A percentile compares a stretch with the other conserved stretches of the same genome.
phyloP scores from a whole-genome alignment of 2,888 invertebrate genomes.

The Lasius fuliginosus region DNA sequence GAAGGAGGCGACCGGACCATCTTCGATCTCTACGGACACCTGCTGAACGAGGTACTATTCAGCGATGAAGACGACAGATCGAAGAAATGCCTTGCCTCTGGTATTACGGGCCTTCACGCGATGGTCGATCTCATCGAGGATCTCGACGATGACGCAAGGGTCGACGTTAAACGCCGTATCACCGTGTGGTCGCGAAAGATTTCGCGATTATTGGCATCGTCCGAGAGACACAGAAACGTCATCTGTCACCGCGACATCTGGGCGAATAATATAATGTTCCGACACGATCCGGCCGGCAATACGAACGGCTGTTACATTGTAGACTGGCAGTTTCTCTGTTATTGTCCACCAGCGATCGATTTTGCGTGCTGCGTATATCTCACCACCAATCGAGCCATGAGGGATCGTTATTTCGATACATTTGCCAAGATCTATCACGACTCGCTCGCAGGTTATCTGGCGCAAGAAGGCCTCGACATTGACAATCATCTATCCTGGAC shows the following conservation, averaged over 20 bases:
- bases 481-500: constrained; percentile 65
- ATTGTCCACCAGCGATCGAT: constrained; percentile 79
- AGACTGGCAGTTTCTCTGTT: constrained; percentile 78
- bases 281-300: constrained; percentile 64
- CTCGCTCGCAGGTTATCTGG: constrained; percentile 57
- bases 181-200: constrained; percentile 56
- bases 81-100: constrained; percentile 28
- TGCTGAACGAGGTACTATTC: constrained; percentile 69
- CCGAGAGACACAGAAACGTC: constrained; percentile 71
- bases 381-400: constrained; percentile 71
- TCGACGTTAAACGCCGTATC: constrained; percentile 64
- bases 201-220: constrained; percentile 55
- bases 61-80: constrained; percentile 34
- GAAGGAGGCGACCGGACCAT: constrained; percentile 60
- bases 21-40: constrained; percentile 68
- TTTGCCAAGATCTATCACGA: constrained; percentile 75
- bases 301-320: constrained; percentile 75
- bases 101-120: constrained; percentile 57
- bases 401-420: constrained; percentile 71
- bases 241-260: constrained; percentile 82
- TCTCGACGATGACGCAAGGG: constrained; percentile 64
- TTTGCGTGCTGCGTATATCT: constrained; percentile 75
- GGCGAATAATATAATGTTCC: constrained; percentile 82
- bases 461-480: constrained; percentile 62
- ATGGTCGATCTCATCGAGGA: constrained; percentile 66